Base-by-base conservation (phyloP, 1,140 invertebrate species). In the Asobara japonica region DNA sequence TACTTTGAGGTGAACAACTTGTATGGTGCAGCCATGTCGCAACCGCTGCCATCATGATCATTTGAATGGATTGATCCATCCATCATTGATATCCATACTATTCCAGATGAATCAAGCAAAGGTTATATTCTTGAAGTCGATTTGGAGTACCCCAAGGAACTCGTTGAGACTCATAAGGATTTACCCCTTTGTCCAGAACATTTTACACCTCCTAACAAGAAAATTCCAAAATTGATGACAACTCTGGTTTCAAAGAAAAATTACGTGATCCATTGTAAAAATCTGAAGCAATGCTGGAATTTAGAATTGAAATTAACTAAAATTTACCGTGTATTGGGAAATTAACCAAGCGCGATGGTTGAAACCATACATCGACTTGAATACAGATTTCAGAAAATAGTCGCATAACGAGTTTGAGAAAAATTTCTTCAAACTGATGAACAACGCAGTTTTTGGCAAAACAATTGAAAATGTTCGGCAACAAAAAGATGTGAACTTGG, bases 321-420 rank as follows among this genome's bases (percentile, higher is more conserved):
- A 45, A 45, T 45, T 45, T 16, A 45, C n/a, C 41, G 41, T 8
- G 41, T 45, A n/a, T 45, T 16, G 11, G 6, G 18, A 45, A 45
- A n/a, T 45, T n/a, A 16, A 45, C 11, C 41, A 45, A 45, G 41
- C 6, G 3, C 4, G 11, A n/a, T 45, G 41, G 41, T 29, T 16
- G 27, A 64, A 30, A 67, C 18, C 7, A 66, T 27, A 36, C 68
- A 31, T 22, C 65, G 48, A 62, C 48, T 31, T 30, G 36, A 33
- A 33, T 68, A 65, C 5, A 20, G 38, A 68, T 68, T 41, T 25
- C 3, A 4, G 41, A 45, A 6, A 45, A 8, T n/a, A 8, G 11
- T 45, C 41, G n/a, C 11, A n/a, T 11, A 36, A 36, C 11, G 31
- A 36, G 31, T 36, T 8, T 8, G 6, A 45, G 18, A 6, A 16